A percentile compares a stretch with the other conserved stretches of the same genome.
phyloP scores from a whole-genome alignment of 2,888 invertebrate species.

The Abrostola triplasia region DNA sequence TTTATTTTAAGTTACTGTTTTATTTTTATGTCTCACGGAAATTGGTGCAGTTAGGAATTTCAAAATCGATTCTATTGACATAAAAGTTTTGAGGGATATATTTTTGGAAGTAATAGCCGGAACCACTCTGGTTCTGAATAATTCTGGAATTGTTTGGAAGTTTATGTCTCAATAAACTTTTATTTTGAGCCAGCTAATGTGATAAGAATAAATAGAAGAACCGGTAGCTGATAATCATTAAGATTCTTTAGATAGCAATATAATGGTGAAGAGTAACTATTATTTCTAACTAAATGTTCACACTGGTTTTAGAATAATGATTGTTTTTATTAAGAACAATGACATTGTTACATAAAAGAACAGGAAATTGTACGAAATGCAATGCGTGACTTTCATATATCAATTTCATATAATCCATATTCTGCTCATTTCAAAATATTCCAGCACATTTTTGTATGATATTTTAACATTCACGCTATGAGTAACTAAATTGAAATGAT shows the following conservation, averaged over 20 bases:
- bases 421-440: not conserved
- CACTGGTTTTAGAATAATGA: not conserved
- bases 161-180: slow-evolving; percentile 45
- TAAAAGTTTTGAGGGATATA: slow-evolving; percentile 32
- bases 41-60: slow-evolving; percentile 29
- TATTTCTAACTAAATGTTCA: not conserved
- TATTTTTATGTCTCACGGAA: slow-evolving; percentile 47
- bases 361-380: not conserved
- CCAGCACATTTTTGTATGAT: slow-evolving; percentile 1
- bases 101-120: slow-evolving; percentile 33
- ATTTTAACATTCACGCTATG: not conserved
- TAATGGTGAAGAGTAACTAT: not conserved
- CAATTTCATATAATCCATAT: not conserved
- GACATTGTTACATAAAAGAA: not conserved
- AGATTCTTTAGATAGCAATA: slow-evolving; percentile 3
- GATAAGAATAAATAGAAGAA: slow-evolving; percentile 21
- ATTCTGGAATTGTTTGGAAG: slow-evolving; percentile 34
- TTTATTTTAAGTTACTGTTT: slow-evolving; percentile 53
- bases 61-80: slow-evolving; percentile 40
- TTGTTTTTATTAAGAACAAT: not conserved
- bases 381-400: not conserved
- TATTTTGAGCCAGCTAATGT: slow-evolving; percentile 25
- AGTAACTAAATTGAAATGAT: slow-evolving; percentile 6
- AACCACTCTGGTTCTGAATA: slow-evolving; percentile 47
- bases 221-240: slow-evolving; percentile 27